Base-by-base conservation (phyloP, 2,888 invertebrate genomes). In the Agapostemon virescens region DNA sequence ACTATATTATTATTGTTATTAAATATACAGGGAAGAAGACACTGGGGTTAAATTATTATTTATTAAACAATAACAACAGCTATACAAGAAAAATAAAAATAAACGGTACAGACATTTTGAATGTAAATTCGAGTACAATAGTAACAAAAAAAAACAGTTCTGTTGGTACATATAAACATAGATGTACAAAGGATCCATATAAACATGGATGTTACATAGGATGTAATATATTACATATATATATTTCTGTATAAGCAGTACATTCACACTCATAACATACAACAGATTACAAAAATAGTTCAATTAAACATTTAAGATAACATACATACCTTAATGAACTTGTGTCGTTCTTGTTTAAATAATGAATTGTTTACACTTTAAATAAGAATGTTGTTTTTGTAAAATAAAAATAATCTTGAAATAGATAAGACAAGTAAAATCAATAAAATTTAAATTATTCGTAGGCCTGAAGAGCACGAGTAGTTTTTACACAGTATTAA, bases 61-160 rank as follows among this genome's bases (percentile, higher is more conserved):
- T 89, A 90, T 90, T 90, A 83, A 90, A 89, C 88, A 89, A 89
- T 88, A 91, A 90, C 87, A 89, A 88, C 87, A 77, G 80, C 83
- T 89, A 86, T 87, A 84, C 86, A 86, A 83, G 85, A 87, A 88
- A 88, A 87, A 69, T 77, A 49, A 68, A 64, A 81, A 79, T 72
- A 23, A 63, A 85, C 80, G 33, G 64, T 63, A 74, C 61, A 74
- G 15, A 33, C 11, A 67, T 40, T 3, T 58, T 30, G 45, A 64
- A 64, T 38, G 33, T 9, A 67, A 69, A 69, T 30, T 52, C 49
- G 17, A 68, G 33, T 66, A 69, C n/a, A 45, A 20, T 69, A 36
- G 4, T 71, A 66, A 45, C 9, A 49, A 61, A 70, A 20, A n/a
- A 49, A 55, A 26, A 76, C 38, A 26, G 9, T 67, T 72, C 58